Conservation (phyloP, 2,113 vertebrate genomes). For the Athene cunicularia region DNA sequence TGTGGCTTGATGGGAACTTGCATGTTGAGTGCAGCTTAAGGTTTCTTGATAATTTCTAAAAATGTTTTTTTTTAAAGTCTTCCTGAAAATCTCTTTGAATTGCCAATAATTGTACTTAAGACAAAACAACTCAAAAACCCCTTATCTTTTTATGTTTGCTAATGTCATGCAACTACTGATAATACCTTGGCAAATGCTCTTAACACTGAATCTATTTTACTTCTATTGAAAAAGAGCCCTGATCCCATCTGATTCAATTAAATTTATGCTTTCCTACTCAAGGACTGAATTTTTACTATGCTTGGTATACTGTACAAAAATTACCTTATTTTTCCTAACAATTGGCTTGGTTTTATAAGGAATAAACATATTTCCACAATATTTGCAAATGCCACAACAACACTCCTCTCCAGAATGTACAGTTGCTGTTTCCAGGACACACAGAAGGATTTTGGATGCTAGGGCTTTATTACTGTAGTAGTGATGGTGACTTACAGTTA, state of each 20-base stretch:
- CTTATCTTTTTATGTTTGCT: neutral
- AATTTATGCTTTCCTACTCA: neutral
- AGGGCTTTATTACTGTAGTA: neutral
- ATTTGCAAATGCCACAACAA: neutral
- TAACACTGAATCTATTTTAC: neutral
- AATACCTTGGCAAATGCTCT: neutral
- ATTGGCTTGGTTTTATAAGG: neutral
- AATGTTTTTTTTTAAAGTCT: neutral
- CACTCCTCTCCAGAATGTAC: neutral
- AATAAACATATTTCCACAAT: neutral
- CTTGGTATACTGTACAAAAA: neutral
- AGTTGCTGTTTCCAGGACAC: neutral
- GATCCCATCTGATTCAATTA: neutral
- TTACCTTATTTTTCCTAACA: neutral
- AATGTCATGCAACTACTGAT: neutral
- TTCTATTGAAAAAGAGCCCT: neutral
- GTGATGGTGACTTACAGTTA: neutral
- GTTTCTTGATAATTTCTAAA: neutral
- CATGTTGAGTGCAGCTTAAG: neutral
- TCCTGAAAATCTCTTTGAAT: neutral
- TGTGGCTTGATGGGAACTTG: conserved; percentile 25
- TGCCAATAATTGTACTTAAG: neutral
- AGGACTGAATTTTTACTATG: neutral
- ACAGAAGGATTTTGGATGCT: neutral
- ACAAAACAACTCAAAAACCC: neutral